phyloP scores from a whole-genome alignment of 2,797 vertebrate species.

The Erethizon dorsatum region DNA sequence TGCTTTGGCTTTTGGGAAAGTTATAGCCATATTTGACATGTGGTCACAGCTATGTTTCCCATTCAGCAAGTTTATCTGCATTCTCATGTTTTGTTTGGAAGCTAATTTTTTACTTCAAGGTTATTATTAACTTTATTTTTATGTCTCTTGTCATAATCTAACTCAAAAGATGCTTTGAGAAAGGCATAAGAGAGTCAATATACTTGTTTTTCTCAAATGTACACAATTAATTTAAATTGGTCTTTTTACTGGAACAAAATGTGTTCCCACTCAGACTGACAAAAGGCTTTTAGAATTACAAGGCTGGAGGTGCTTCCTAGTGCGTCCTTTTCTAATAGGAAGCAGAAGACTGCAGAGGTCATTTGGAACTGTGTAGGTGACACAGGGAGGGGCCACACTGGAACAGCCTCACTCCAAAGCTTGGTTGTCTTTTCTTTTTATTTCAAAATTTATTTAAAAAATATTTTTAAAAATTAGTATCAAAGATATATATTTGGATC shows the following conservation, averaged over 20 bases:
- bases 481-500: not conserved
- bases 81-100: constrained; percentile 3
- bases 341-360: not conserved
- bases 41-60: not conserved
- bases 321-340: not conserved
- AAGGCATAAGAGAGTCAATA: not conserved
- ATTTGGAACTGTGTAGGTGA: not conserved
- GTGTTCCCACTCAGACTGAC: not conserved
- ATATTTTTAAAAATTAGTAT: not conserved
- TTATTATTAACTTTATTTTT: constrained; percentile 33
- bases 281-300: not conserved
- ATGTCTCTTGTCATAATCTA: not conserved
- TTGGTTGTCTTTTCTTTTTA: not conserved
- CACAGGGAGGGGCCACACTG: not conserved
- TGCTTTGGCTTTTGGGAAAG: not conserved
- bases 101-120: not conserved
- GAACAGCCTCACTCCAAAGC: no score
- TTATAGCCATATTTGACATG: not conserved
- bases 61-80: not conserved
- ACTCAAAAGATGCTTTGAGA: constrained; percentile 54
- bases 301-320: not conserved
- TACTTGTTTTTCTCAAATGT: not conserved
- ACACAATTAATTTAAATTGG: constrained; percentile 5
- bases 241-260: constrained; percentile 3
- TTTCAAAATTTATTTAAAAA: not conserved